Evolutionary conservation across 2,888 invertebrate species (phyloP), one percentile per base, ranked within the genome.

Genomic region (Cabera pusaria): DNA sequence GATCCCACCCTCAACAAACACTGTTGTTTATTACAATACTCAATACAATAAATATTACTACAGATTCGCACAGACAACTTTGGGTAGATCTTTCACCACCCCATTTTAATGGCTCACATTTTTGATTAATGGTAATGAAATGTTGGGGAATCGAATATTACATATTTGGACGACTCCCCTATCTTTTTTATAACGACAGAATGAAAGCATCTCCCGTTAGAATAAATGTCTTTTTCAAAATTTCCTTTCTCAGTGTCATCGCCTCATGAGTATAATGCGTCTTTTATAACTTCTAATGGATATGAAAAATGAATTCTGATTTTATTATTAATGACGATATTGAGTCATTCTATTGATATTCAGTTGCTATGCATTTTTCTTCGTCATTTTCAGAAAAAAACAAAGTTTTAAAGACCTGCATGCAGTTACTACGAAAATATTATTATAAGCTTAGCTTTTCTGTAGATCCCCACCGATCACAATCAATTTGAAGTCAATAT

Each of bases 121-220:
- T 39, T 85, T 87, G 87, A 87, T 87, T 85, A 85, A 87, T 87
- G 83, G 64, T 52, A 55, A 58, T 56, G 68, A 66, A 71, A 69
- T 24, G 39, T 59, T 56, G 76, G 80, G 72, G 67, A 68, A 72
- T 73, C 65, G 46, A 46, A 44, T 52, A 49, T 52, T 52, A 45
- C 44, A 67, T 72, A 68, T 72, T 69, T 71, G 59, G 63, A 66
- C 57, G 63, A 63, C 61, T 62, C 66, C 64, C 65, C 57, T 58
- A 46, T 39, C 25, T 37, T 38, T n/a, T n/a, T 44, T 42, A 18
- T 23, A 22, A 31, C 34, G n/a, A n/a, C n/a, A n/a, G 43, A 48
- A 48, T 48, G 43, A 12, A 45, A 37, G 52, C 44, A 39, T 57
- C 54, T 51, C 46, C 45, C 14, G 4, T 14, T 14, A 34, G 26